These are phyloP conservation scores for Vulpes ferrilata DNA, from an alignment of 2,113 vertebrate genomes.

Conservation along the genomic window DNA sequence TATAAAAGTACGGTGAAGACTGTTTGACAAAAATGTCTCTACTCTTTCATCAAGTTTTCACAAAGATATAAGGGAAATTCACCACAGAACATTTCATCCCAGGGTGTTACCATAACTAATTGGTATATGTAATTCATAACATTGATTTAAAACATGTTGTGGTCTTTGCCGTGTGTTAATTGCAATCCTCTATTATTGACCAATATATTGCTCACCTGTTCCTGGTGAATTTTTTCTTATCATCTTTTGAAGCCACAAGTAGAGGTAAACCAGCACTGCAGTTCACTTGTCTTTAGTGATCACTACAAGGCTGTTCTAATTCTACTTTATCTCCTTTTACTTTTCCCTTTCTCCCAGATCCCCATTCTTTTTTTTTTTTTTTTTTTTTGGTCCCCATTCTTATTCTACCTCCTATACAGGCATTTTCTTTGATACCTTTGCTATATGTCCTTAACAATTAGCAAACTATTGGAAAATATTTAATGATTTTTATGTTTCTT, in stretches of 20 bases:
- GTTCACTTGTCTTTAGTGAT: not conserved
- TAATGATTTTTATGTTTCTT: not conserved
- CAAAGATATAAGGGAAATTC: not conserved
- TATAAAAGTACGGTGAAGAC: not conserved
- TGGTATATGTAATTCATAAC: not conserved
- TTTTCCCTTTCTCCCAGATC: not conserved
- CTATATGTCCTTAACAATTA: not conserved
- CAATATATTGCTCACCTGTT: not conserved
- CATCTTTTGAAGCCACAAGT: not conserved
- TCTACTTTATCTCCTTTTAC: not conserved
- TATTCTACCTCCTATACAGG: not conserved
- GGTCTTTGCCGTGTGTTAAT: not conserved
- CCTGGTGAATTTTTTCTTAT: not conserved
- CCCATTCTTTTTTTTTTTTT: not conserved
- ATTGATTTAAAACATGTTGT: not conserved
- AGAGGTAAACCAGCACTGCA: not conserved
- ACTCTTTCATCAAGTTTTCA: not conserved
- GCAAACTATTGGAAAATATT: not conserved
- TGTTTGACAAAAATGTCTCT: not conserved
- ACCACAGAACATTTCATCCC: not conserved
- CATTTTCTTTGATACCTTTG: constrained; percentile 15
- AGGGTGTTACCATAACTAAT: not conserved
- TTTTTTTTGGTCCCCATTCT: no score
- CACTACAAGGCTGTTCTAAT: not conserved
- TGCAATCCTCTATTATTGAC: not conserved